Percentiles rank a stretch among this genome's conserved stretches.
Conservation (phyloP, 2,888 invertebrate species). For the Anarsia innoxiella region DNA sequence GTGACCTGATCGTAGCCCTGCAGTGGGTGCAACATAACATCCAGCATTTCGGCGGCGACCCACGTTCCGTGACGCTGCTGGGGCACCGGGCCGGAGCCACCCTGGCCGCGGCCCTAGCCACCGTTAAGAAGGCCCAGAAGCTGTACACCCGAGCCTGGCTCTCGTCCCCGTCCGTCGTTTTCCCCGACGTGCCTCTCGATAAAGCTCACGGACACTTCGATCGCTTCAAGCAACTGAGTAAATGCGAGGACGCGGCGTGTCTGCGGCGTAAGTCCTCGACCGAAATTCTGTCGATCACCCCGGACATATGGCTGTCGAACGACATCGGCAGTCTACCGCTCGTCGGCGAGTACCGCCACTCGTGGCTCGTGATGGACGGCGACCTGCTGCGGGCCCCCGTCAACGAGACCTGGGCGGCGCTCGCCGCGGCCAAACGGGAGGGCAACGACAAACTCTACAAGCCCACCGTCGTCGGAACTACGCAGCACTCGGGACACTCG, state of each 20-base stretch:
- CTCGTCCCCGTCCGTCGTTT: slow-evolving; percentile 83
- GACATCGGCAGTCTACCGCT: slow-evolving; percentile 77
- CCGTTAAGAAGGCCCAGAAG: slow-evolving; percentile 74
- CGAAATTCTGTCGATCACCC: slow-evolving; percentile 80
- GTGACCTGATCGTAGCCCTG: slow-evolving; percentile 84
- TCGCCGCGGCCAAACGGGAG: slow-evolving; percentile 46
- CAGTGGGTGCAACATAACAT: slow-evolving; percentile 89
- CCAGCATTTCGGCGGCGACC: slow-evolving; percentile 88
- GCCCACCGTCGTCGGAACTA: slow-evolving; percentile 81
- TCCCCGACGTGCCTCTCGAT: slow-evolving; percentile 78
- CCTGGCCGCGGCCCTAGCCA: slow-evolving; percentile 83
- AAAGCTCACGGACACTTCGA: slow-evolving; percentile 78
- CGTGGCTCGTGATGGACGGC: slow-evolving; percentile 87
- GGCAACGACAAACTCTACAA: slow-evolving; percentile 62
- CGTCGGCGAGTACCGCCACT: slow-evolving; percentile 78
- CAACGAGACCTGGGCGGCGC: slow-evolving; percentile 77
- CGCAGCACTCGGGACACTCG: slow-evolving; percentile 82
- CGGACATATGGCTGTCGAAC: slow-evolving; percentile 81
- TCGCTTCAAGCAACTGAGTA: slow-evolving; percentile 73
- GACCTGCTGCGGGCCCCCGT: slow-evolving; percentile 79
- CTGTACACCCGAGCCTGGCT: slow-evolving; percentile 87
- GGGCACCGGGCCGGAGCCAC: slow-evolving; percentile 92
- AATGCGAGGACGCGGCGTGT: slow-evolving; percentile 76
- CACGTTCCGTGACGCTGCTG: slow-evolving; percentile 84
- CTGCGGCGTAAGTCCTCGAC: slow-evolving; percentile 68